Conservation (phyloP, 2,113 vertebrate genomes). For the Gallinago media region DNA sequence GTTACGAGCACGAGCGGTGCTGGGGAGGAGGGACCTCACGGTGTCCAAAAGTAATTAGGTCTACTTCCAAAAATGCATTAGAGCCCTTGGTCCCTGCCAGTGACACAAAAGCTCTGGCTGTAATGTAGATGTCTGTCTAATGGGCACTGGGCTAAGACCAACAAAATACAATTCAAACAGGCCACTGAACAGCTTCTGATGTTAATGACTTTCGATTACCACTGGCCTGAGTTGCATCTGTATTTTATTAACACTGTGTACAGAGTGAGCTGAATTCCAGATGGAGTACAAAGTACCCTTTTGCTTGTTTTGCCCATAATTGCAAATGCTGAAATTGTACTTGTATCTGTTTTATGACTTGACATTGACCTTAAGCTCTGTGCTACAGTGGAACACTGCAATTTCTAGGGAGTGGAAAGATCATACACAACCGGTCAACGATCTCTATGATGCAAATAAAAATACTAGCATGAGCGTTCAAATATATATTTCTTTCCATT, state of each 20-base stretch:
- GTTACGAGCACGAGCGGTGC: rapidly evolving
- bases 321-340: constrained; percentile 3
- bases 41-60: not conserved
- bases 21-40: not conserved
- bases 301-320: not conserved
- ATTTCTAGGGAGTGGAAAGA: not conserved
- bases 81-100: not conserved
- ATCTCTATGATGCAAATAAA: constrained; percentile 17
- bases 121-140: not conserved
- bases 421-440: not conserved
- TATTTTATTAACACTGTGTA: constrained; percentile 30
- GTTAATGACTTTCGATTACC: constrained; percentile 29
- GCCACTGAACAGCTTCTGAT: constrained; percentile 15
- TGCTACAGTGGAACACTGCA: not conserved
- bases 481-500: constrained; percentile 19
- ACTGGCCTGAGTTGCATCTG: not conserved
- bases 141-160: not conserved
- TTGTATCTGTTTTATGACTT: constrained; percentile 11
- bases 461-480: not conserved
- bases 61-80: not conserved
- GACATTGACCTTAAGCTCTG: not conserved
- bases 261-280: constrained; percentile 25
- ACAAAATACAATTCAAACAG: not conserved
- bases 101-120: not conserved
- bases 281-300: not conserved